A percentile compares a stretch with the other conserved stretches of the same genome.
phyloP scores from a whole-genome alignment of 2,113 vertebrate genomes.

The Puffinus mauretanicus region DNA sequence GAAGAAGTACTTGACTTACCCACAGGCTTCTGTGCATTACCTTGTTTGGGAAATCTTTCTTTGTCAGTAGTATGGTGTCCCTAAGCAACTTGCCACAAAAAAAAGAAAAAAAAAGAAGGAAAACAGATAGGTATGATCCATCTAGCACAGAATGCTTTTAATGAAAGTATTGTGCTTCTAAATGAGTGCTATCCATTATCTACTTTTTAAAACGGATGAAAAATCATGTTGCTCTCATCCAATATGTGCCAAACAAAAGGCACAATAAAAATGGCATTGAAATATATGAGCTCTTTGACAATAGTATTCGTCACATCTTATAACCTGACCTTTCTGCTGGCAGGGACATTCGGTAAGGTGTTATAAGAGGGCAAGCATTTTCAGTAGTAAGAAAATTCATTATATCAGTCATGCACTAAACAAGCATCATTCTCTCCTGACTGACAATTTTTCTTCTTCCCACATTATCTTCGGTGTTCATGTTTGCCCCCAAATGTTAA shows the following conservation, averaged over 20 bases:
- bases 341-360: constrained; percentile 51
- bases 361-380: constrained; percentile 54
- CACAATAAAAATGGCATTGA: constrained; percentile 56
- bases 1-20: constrained; percentile 30
- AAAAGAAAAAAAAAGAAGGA: not conserved
- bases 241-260: constrained; percentile 54
- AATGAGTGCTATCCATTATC: constrained; percentile 50
- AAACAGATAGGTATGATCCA: constrained; percentile 45
- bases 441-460: not conserved
- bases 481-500: not conserved
- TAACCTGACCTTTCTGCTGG: constrained; percentile 63
- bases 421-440: not conserved
- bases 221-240: constrained; percentile 44
- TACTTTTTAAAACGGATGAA: constrained; percentile 51
- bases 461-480: not conserved
- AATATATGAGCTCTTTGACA: constrained; percentile 60
- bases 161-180: constrained; percentile 50
- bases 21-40: constrained; percentile 15
- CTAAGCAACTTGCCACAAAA: constrained; percentile 21
- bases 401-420: constrained; percentile 41
- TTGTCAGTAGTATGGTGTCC: constrained; percentile 12
- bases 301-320: constrained; percentile 58
- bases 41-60: constrained; percentile 47
- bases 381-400: constrained; percentile 54
- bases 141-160: constrained; percentile 46